Conservation (phyloP, 2,888 invertebrate species). For the Lithophane leautieri region DNA sequence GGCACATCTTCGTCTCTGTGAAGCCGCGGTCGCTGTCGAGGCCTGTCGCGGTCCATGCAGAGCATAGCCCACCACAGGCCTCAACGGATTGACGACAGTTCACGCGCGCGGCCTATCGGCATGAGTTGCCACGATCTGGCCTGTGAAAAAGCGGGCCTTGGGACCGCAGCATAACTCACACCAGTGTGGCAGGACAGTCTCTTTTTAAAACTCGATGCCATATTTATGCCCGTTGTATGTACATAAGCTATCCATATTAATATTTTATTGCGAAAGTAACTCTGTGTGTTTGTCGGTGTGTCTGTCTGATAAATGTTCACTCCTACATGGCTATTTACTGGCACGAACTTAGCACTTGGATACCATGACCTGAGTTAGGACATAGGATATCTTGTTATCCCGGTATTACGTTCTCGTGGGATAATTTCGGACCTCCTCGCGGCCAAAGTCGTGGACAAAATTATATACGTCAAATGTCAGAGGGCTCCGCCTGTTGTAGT, state of each 20-base stretch:
- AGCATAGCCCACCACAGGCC: too few relatives aligned
- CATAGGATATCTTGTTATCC: neutral
- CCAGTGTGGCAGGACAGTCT: neutral
- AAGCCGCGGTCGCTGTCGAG: too few relatives aligned
- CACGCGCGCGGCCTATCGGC: too few relatives aligned
- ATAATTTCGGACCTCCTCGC: neutral
- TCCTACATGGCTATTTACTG: neutral
- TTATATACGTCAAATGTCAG: constrained; percentile 21
- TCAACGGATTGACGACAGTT: too few relatives aligned
- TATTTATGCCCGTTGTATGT: neutral
- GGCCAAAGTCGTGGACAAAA: neutral
- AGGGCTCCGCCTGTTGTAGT: neutral
- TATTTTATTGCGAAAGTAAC: neutral
- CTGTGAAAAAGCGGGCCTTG: too few relatives aligned
- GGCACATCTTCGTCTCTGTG: too few relatives aligned
- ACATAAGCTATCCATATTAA: neutral
- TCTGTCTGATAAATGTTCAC: neutral
- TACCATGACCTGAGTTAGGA: too few relatives aligned
- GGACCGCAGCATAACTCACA: too few relatives aligned
- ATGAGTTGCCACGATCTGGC: too few relatives aligned
- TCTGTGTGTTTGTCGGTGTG: neutral
- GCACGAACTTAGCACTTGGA: neutral
- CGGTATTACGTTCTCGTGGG: neutral
- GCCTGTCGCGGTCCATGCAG: too few relatives aligned
- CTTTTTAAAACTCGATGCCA: neutral